phyloP scores from a whole-genome alignment of 37 sponge, comb jelly and placozoan genomes.

The Aplysina aerophoba region DNA sequence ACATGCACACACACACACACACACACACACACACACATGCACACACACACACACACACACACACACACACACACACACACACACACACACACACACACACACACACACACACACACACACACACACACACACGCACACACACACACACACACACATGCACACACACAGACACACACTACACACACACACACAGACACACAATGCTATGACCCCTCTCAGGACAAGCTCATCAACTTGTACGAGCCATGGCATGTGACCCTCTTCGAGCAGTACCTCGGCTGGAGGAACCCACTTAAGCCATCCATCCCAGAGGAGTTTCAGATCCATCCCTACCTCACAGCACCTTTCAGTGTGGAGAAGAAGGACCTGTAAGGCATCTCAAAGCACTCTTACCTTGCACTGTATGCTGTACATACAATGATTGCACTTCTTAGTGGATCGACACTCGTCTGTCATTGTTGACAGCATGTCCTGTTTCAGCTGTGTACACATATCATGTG shows the following conservation, averaged over 20 bases:
- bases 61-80: too few species aligned
- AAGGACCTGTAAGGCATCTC: slow-evolving; percentile 10
- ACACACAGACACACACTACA: slow-evolving; percentile 1
- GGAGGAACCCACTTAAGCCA: slow-evolving; percentile 20
- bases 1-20: background rate
- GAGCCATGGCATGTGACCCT: slow-evolving; percentile 7
- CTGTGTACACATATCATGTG: too few species aligned
- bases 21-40: background rate
- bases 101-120: too few species aligned
- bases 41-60: too few species aligned
- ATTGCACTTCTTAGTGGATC: too few species aligned
- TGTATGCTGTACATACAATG: too few species aligned
- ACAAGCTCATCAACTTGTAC: background rate
- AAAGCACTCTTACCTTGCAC: too few species aligned
- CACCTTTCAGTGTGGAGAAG: slow-evolving; percentile 13
- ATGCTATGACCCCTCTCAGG: slow-evolving; percentile 10
- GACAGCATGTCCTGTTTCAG: too few species aligned
- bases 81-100: too few species aligned
- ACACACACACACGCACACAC: too few species aligned
- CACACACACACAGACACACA: background rate
- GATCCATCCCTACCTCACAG: slow-evolving; percentile 18
- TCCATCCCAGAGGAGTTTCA: slow-evolving; percentile 14
- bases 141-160: background rate
- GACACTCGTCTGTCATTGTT: too few species aligned
- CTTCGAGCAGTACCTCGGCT: background rate